Percentiles rank a stretch among this genome's conserved stretches.
Evolutionary conservation across 1,140 invertebrate species (phyloP).

Genomic region (Pseudomyrmex sp.): DNA sequence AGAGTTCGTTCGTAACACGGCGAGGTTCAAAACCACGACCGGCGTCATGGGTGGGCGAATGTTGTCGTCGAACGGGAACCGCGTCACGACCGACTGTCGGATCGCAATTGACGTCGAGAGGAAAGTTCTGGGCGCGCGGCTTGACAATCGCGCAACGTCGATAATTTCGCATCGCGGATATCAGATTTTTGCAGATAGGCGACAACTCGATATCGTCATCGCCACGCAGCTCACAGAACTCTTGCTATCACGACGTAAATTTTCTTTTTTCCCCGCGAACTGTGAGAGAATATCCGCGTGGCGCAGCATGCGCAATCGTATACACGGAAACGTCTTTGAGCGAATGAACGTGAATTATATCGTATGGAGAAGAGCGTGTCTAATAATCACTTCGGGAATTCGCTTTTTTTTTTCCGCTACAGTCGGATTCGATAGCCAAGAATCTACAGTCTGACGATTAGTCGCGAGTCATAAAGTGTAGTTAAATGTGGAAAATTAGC

Average conservation of each 20-base stretch:
- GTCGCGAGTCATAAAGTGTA: conserved; percentile 43
- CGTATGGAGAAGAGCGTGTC: conserved; percentile 9
- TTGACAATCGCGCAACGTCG: conserved; percentile 2
- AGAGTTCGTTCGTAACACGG: conserved; percentile 14
- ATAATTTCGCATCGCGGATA: conserved; percentile 39
- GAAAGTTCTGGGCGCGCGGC: neutral
- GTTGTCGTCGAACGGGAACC: conserved; percentile 55
- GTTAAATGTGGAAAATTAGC: conserved; percentile 39
- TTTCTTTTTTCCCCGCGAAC: conserved; percentile 18
- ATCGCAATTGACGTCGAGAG: conserved; percentile 28
- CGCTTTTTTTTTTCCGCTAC: neutral
- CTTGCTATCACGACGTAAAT: conserved; percentile 11
- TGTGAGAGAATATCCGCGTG: conserved; percentile 20
- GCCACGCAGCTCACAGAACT: neutral
- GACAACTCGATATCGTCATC: conserved; percentile 6
- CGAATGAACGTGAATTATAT: conserved; percentile 42
- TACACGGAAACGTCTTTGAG: conserved; percentile 32
- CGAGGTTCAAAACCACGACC: conserved; percentile 53
- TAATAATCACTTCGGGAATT: conserved; percentile 16
- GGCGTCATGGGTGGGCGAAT: conserved; percentile 64
- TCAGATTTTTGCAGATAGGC: conserved; percentile 2
- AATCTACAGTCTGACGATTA: conserved; percentile 16
- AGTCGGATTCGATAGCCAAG: conserved; percentile 16
- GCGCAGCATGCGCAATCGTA: neutral
- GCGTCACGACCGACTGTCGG: conserved; percentile 50